phyloP scores from a whole-genome alignment of 1,140 invertebrate genomes.

The Hetaerina americana region DNA sequence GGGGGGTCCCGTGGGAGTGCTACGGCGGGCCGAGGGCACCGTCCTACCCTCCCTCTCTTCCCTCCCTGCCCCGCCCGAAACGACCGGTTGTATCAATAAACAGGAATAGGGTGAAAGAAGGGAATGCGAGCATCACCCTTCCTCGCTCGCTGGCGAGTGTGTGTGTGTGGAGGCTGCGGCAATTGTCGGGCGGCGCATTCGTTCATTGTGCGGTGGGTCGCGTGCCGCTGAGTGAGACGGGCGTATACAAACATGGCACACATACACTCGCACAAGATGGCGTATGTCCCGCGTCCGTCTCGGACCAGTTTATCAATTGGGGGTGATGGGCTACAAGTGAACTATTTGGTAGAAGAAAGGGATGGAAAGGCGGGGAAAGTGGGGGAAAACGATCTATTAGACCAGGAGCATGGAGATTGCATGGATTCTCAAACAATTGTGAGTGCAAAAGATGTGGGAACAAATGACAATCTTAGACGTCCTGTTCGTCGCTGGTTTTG shows the following conservation, averaged over 20 bases:
- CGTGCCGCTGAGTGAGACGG: not conserved
- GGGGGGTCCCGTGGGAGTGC: not conserved
- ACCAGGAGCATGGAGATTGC: not conserved
- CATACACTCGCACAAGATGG: too few species aligned
- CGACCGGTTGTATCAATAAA: too few species aligned
- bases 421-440: not conserved
- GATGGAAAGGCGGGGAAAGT: not conserved
- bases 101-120: too few species aligned
- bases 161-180: not conserved
- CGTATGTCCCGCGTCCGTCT: not conserved
- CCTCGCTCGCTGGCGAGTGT: not conserved
- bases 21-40: too few species aligned
- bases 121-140: too few species aligned
- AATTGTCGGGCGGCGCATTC: not conserved
- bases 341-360: not conserved
- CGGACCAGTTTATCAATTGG: not conserved
- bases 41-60: too few species aligned
- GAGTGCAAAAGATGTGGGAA: too few species aligned
- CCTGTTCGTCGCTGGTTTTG: too few species aligned
- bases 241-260: too few species aligned
- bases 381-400: not conserved
- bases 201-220: too few species aligned
- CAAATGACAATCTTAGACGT: too few species aligned
- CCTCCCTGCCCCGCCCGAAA: too few species aligned
- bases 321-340: not conserved